phyloP scores from a whole-genome alignment of 2,888 invertebrate species.

The Zaprionus bogoriensis region DNA sequence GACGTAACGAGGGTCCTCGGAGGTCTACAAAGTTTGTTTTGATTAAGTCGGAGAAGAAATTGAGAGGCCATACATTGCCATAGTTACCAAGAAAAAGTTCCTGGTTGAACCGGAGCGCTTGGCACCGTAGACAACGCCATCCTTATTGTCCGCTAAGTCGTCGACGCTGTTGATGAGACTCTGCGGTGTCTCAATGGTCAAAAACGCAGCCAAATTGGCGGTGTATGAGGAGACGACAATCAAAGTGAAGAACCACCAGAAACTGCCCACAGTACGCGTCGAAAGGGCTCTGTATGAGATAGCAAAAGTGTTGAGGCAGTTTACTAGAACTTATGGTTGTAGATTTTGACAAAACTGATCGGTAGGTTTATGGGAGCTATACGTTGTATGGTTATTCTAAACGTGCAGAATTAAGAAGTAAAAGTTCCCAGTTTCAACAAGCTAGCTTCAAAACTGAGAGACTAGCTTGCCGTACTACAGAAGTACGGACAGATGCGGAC shows the following conservation, averaged over 20 bases:
- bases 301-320: too few species aligned
- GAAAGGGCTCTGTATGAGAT: slow-evolving; percentile 88
- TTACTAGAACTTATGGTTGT: too few species aligned
- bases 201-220: slow-evolving; percentile 94
- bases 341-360: too few species aligned
- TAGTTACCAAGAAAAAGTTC: slow-evolving; percentile 91
- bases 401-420: too few species aligned
- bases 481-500: too few species aligned
- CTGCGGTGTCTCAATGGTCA: slow-evolving; percentile 90
- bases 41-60: not conserved
- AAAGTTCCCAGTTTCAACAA: too few species aligned
- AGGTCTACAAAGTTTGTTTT: slow-evolving; percentile 84
- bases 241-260: slow-evolving; percentile 95
- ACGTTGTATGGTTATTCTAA: too few species aligned
- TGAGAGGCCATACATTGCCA: not conserved
- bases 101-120: slow-evolving; percentile 92
- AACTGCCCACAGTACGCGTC: slow-evolving; percentile 92
- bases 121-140: slow-evolving; percentile 92
- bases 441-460: too few species aligned
- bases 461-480: too few species aligned
- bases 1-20: slow-evolving; percentile 88
- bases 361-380: too few species aligned
- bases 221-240: slow-evolving; percentile 92
- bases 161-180: slow-evolving; percentile 90
- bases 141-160: slow-evolving; percentile 90